A percentile compares a stretch with the other conserved stretches of the same genome.
phyloP scores from a whole-genome alignment of 2,888 invertebrate species.

The Lycocerus yunnanus region DNA sequence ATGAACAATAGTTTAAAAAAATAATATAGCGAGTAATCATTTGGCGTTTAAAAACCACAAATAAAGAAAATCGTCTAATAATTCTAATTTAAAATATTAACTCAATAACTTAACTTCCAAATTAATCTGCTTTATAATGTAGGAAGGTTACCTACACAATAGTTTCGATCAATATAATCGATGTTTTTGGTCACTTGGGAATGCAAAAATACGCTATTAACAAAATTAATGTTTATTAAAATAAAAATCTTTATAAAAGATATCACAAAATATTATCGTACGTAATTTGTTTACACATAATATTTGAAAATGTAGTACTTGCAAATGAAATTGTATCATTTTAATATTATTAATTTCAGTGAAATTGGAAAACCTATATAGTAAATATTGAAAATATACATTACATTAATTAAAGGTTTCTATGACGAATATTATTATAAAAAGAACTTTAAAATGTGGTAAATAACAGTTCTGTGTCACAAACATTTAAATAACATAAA shows the following conservation, averaged over 20 bases:
- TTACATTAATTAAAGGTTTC: neutral
- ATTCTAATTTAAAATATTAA: neutral
- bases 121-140: neutral
- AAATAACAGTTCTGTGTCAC: neutral
- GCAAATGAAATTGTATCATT: neutral
- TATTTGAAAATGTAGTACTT: neutral
- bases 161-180: neutral
- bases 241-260: neutral
- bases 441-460: neutral
- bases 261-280: neutral
- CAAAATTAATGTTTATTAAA: neutral
- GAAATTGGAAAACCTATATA: neutral
- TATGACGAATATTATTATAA: neutral
- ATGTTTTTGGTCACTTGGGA: neutral
- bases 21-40: neutral
- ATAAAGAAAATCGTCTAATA: neutral
- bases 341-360: neutral
- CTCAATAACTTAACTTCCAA: neutral
- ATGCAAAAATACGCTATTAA: neutral
- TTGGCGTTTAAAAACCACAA: neutral
- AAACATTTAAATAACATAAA: neutral
- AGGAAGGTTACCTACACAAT: neutral
- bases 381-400: neutral
- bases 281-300: neutral
- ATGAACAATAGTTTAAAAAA: neutral